phyloP scores from a whole-genome alignment of 2,888 invertebrate genomes.

The Stenurella melanura region DNA sequence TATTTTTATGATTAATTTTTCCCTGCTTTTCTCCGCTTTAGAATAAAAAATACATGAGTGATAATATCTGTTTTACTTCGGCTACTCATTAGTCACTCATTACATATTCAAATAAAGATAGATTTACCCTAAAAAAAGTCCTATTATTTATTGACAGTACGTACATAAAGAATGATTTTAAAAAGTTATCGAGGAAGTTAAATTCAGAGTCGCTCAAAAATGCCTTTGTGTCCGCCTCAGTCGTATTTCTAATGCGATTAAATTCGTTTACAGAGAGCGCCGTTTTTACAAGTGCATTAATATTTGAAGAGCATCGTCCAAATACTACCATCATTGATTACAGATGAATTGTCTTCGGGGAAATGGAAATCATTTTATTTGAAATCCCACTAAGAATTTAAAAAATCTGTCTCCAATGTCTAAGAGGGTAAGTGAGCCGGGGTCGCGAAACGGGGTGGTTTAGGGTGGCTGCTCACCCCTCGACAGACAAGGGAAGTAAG shows the following conservation, averaged over 20 bases:
- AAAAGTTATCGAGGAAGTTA: background rate
- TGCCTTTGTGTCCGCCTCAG: background rate
- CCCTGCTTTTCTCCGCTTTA: too few relatives aligned
- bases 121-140: too few relatives aligned
- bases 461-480: slow-evolving; percentile 44
- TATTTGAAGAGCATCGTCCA: slow-evolving; percentile 60
- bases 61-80: too few relatives aligned
- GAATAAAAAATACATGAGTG: too few relatives aligned
- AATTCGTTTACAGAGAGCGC: slow-evolving; percentile 48
- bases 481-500: slow-evolving; percentile 50
- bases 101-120: too few relatives aligned
- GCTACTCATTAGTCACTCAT: too few relatives aligned
- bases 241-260: slow-evolving; percentile 43
- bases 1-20: too few relatives aligned
- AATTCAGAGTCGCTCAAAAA: background rate
- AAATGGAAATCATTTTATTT: slow-evolving; percentile 66
- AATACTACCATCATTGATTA: slow-evolving; percentile 63
- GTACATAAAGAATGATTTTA: background rate
- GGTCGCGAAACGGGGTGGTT: slow-evolving; percentile 45
- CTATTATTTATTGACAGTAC: too few relatives aligned
- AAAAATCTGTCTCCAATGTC: slow-evolving; percentile 69
- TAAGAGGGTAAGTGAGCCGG: slow-evolving; percentile 58
- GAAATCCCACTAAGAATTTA: slow-evolving; percentile 66
- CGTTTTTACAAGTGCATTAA: slow-evolving; percentile 62
- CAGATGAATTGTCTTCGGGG: slow-evolving; percentile 64